Base-by-base conservation (phyloP, 2,113 vertebrate genomes). In the Apistogramma diplotaenia region DNA sequence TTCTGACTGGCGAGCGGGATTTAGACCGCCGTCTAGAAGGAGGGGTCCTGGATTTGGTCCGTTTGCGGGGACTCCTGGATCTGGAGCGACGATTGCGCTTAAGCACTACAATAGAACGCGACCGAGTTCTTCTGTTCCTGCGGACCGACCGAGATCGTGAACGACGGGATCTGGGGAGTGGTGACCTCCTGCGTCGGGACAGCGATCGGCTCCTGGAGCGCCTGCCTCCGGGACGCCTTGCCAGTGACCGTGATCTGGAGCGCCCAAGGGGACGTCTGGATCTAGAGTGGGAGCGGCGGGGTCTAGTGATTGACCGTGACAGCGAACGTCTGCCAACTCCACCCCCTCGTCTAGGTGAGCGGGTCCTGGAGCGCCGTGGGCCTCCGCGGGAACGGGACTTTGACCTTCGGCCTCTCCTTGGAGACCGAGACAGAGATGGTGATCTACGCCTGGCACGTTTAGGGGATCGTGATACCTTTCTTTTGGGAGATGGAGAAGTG, bases 151-250 rank as follows among this genome's bases (percentile, higher is more conserved):
- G 87, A 21, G 95, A 95, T 18, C 90, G 88, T 40, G 95, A 95
- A 19, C 92, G 92, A 8, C 90, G 92, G 10, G 94, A 84, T 78
- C 93, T 92, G 19, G 92, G 90, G 2, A 85, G 86, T 2, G 95
- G 94, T 2, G 95, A 94, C 72, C 91, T 91, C 72, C 81, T 92
- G 18, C 91, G 92, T 1, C 91, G 76, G n/a, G 93, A 90, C 19
- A 82, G 46, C 8, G 95, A 95, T 13, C 87, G 87, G 55, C 92
- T 95, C 29, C 88, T 92, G 12, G 95, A 96, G 53, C 92, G 93
- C 27, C 94, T 90, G 21, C 92, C 92, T 83, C 92, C 91, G 2
- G 80, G 21, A 10, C 91, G 92, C 43, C 90, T 91, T 18, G 65
- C 86, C 10, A 25, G 59, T 25, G 95, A 94, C 8, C 93, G 85